These are phyloP conservation scores for Cebus imitator DNA, from an alignment of 2,113 vertebrate species.

Conservation along the genomic window DNA sequence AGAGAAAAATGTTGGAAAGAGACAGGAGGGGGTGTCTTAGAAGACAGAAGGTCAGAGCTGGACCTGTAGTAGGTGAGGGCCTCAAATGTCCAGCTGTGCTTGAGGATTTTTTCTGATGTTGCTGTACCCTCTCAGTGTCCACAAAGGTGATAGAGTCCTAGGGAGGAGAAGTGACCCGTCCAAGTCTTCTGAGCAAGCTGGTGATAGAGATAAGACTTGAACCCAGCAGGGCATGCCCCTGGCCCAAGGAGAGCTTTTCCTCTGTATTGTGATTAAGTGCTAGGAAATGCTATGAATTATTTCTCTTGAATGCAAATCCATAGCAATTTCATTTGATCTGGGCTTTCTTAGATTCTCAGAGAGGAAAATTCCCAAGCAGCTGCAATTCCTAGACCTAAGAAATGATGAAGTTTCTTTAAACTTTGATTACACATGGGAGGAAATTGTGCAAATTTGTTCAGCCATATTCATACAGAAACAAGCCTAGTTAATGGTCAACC, in stretches of 20 bases:
- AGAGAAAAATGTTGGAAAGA: neutral
- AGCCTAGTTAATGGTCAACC: neutral
- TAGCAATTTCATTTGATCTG: neutral
- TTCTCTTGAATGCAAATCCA: neutral
- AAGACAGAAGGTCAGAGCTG: neutral
- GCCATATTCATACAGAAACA: neutral
- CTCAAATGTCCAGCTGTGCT: neutral
- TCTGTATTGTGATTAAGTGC: neutral
- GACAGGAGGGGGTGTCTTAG: neutral
- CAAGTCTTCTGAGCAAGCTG: neutral
- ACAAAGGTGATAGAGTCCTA: neutral
- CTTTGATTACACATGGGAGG: neutral
- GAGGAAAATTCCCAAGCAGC: neutral
- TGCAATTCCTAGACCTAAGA: neutral
- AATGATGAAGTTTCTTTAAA: neutral
- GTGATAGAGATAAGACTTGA: neutral
- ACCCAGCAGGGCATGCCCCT: neutral
- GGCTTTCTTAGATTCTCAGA: neutral
- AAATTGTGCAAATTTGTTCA: neutral
- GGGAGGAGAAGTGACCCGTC: neutral
- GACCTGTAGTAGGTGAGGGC: neutral
- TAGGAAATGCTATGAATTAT: neutral
- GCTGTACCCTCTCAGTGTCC: neutral
- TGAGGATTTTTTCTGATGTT: neutral
- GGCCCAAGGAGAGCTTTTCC: neutral